Base-by-base conservation (phyloP, 2,113 vertebrate species). In the Catharus minimus region DNA sequence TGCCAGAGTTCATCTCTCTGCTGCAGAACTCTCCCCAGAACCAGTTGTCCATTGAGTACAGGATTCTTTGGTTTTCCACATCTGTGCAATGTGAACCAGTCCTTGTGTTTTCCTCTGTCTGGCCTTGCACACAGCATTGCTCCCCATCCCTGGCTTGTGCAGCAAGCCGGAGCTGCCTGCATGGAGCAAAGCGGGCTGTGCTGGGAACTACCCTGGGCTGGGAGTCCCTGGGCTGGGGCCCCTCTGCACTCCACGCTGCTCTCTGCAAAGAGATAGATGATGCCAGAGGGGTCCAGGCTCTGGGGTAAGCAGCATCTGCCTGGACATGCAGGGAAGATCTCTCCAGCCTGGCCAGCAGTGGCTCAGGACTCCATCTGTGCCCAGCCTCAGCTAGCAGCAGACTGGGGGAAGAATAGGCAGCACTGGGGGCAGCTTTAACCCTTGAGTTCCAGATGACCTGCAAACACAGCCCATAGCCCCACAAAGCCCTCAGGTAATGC, bases 241-340 rank as follows among this genome's bases (percentile, higher is more conserved):
- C 23, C 24, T 43, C 32, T 36, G 36, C 83, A 30, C 15, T 14
- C 44, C 2, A 2, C 46, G 4, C 32, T 61, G 36, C 74, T 41
- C 9, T 36, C 19, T 50, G 36, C 60, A 19, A 28, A 69, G 52
- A 49, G 15, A 30, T 17, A n/a, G 74, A 46, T 21, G 38, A 71
- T 85, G 85, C 88, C 84, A 57, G 69, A 72, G 80, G 66, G 38
- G 3, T 53, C 24, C 61, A 23, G 43, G 44, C 66, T 32, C 22
- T 2, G 6, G 49, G 66, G 69, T 49, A 66, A 89, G 73, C 71
- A 77, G 88, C 94, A 93, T 90, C 91, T 93, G 90, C 82, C 71
- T 69, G 58, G 49, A n/a, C 76, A 53, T 57, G 78, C 83, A 80
- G 67, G 18, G 33, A 30, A 77, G 80, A 72, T 61, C 81, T 93